Base-by-base conservation (phyloP, 2,888 invertebrate species). In the Abrostola triplasia region DNA sequence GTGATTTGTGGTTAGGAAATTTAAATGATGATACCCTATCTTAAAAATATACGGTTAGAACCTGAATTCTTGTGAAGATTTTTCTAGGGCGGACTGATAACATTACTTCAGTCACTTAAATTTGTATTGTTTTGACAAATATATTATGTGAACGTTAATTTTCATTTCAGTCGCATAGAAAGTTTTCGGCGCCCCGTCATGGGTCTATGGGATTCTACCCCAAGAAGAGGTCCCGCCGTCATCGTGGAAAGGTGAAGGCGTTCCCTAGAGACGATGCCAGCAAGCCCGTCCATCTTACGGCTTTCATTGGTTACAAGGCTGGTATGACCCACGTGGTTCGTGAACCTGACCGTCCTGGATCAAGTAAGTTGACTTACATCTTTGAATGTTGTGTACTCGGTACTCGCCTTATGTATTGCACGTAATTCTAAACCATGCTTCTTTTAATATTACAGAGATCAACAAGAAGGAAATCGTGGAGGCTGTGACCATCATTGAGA, bases 381-480 rank as follows among this genome's bases (percentile, higher is more conserved):
- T 13, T 4, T 12, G 6, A 5, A 10, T 42, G 42, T 12, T 42
- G 42, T n/a, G n/a, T n/a, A n/a, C n/a, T n/a, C n/a, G n/a, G n/a
- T n/a, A n/a, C n/a, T n/a, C n/a, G 24, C 24, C 24, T 4, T 24
- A n/a, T n/a, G n/a, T n/a, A 24, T 4, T 24, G 24, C 24, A 24
- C 24, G 24, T 4, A 24, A 5, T 11, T 36, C 6, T 11, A 5
- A 11, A 0, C 6, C 7, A 47, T 36, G 9, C 44, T 44, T 64
- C 12, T 53, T 36, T 11, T 42, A 48, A 53, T n/a, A 63, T 54
- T 80, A 41, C 92, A 98, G 99, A 99, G 96, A 97, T 99, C 73
- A 99, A 99, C 96, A 99, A 99, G 95, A 99, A 99, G 95, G 99
- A 99, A 95, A 98, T 99, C 67, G 99, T 99, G 36, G 99, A 99